Evolutionary conservation across 2,113 vertebrate species (phyloP), one percentile per base, ranked within the genome.

Genomic region (Ornithorhynchus anatinus): DNA sequence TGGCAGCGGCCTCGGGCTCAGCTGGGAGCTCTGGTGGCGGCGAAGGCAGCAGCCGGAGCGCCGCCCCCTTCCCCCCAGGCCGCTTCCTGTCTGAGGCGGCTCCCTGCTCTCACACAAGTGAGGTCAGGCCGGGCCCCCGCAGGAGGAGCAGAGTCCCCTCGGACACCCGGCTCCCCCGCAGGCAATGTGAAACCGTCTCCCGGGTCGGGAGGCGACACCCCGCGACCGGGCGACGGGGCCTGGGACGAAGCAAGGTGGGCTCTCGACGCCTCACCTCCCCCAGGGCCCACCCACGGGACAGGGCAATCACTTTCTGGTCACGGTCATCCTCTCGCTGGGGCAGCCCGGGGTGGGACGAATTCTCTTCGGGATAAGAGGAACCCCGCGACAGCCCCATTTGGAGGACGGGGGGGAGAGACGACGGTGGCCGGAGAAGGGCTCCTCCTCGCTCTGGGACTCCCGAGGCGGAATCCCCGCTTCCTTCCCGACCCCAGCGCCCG

Each of bases 11-110:
- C 40, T 5, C 52, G 5, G 19, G 73, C 51, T 62, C 13, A 80
- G 81, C 79, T 79, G 72, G 19, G 58, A 67, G 44, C 66, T 0
- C 45, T 1, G 52, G n/a, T n/a, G n/a, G n/a, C n/a, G n/a, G n/a
- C n/a, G n/a, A n/a, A n/a, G n/a, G n/a, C n/a, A n/a, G n/a, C n/a
- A 38, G 64, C 22, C 0, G 17, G 1, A 47, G 3, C 2, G 39
- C 84, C 37, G 65, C 78, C 81, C 64, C n/a, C 25, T 47, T 6
- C 15, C 19, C 42, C 72, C 72, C 45, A 52, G 62, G 8, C 65
- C 35, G 29, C 73, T 81, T 91, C 89, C 90, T 89, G 78, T 65
- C 68, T 75, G 1, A n/a, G 22, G 63, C 75, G 42, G 71, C 44
- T 72, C 58, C 51, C 61, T 57, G 32, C 6, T 0, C 35, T 16